Evolutionary conservation across 2,888 invertebrate species (phyloP), one percentile per base, ranked within the genome.

Genomic region (Cremastinae sp.): DNA sequence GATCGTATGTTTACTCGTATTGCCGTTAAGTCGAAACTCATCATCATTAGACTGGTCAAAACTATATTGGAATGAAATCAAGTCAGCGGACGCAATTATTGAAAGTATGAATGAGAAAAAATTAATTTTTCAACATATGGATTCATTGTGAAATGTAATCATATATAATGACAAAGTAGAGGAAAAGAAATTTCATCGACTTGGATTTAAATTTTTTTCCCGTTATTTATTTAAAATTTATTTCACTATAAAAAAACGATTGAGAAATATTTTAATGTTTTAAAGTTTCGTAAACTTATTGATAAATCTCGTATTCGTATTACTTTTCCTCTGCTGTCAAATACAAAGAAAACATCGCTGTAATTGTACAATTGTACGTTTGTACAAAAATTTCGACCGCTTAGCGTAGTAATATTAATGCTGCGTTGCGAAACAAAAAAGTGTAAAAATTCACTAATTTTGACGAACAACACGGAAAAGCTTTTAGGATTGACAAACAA

Each of bases 131-230:
- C 18, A 39, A 56, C 14, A 64, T 56, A 58, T 51, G 35, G 14
- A 71, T 12, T 9, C 45, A 59, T 41, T 43, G 43, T 58, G 14
- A 69, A 8, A 9, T 53, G 43, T 58, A 20, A 41, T 59, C 35
- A 65, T 45, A 20, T 58, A 70, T 66, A 51, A 56, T 14, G 22
- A 62, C 14, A 41, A 1, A 65, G 64, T 72, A 53, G 69, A 76
- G 76, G 69, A 76, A 76, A 69, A 35, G 76, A 72, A 75, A 76
- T 65, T 37, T 45, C 3, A 51, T 51, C 20, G 35, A n/a, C 1
- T 53, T 53, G 28, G 14, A n/a, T 12, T 35, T 37, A 10, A 37
- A 18, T 43, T 66, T 28, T 8, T 28, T 28, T 28, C n/a, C n/a
- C n/a, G n/a, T n/a, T n/a, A n/a, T n/a, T n/a, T n/a, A n/a, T n/a